phyloP scores from a whole-genome alignment of 2,797 vertebrate species.

The Sparus aurata region DNA sequence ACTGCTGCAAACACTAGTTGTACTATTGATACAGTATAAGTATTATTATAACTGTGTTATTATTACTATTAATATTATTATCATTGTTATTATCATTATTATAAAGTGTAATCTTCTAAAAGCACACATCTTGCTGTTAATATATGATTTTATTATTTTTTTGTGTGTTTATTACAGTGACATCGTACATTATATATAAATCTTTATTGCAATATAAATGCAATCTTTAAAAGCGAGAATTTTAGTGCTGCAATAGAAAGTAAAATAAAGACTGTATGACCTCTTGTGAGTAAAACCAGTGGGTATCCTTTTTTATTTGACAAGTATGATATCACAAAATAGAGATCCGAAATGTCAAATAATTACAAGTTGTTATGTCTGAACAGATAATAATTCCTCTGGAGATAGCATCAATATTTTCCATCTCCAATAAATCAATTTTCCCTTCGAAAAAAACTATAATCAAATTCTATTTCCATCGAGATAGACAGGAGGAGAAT shows the following conservation, averaged over 20 bases:
- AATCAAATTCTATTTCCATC: slow-evolving; percentile 49
- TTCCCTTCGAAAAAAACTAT: not conserved
- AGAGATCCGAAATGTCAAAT: not conserved
- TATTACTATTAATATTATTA: slow-evolving; percentile 3
- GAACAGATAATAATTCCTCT: slow-evolving; percentile 21
- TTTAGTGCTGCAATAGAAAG: not conserved
- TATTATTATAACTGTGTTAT: not conserved
- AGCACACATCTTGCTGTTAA: not conserved
- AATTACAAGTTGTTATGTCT: slow-evolving; percentile 11
- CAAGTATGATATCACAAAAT: not conserved
- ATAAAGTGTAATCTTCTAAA: not conserved
- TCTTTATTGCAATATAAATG: not conserved
- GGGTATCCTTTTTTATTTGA: slow-evolving; percentile 1
- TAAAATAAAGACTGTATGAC: not conserved
- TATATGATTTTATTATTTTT: not conserved
- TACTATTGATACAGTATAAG: not conserved
- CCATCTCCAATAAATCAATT: slow-evolving; percentile 14
- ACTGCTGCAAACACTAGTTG: slow-evolving; percentile 19
- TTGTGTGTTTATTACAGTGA: not conserved
- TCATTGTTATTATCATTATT: not conserved
- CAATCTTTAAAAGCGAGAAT: not conserved
- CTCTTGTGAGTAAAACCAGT: not conserved
- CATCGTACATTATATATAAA: not conserved
- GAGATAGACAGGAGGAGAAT: slow-evolving; percentile 34
- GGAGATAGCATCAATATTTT: slow-evolving; percentile 28